Conservation (phyloP, 2,888 invertebrate species). For the Limnephilus auricula region DNA sequence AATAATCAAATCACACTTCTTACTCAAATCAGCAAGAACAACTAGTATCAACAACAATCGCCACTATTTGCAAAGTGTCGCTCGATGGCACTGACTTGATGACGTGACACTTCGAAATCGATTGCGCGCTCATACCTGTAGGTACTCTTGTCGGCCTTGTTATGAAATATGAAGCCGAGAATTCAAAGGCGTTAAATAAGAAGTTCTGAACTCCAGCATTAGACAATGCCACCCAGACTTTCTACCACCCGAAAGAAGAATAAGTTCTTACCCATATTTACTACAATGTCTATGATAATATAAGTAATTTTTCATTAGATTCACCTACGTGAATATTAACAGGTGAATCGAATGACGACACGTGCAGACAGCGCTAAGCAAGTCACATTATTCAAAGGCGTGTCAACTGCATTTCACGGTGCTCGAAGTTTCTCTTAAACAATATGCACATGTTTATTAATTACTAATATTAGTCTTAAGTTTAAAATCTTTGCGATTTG, state of each 20-base stretch:
- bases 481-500: not conserved
- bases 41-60: too few species aligned
- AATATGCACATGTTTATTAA: conserved; percentile 7
- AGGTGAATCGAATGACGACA: not conserved
- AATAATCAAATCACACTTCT: too few species aligned
- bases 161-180: too few species aligned
- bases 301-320: not conserved
- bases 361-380: not conserved
- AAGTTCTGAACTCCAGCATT: not conserved
- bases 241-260: not conserved
- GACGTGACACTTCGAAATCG: too few species aligned
- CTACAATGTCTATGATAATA: not conserved
- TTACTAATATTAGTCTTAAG: conserved; percentile 21
- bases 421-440: conserved; percentile 13
- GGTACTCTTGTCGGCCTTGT: too few species aligned
- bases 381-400: conserved; percentile 4
- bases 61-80: too few species aligned
- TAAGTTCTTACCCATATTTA: not conserved
- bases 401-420: conserved; percentile 33
- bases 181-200: too few species aligned
- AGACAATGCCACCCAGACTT: not conserved
- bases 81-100: too few species aligned
- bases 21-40: too few species aligned
- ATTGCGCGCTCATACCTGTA: too few species aligned
- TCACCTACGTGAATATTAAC: not conserved